These are phyloP conservation scores for Eulacestoma nigropectus DNA, from an alignment of 2,113 vertebrate species.

Conservation along the genomic window DNA sequence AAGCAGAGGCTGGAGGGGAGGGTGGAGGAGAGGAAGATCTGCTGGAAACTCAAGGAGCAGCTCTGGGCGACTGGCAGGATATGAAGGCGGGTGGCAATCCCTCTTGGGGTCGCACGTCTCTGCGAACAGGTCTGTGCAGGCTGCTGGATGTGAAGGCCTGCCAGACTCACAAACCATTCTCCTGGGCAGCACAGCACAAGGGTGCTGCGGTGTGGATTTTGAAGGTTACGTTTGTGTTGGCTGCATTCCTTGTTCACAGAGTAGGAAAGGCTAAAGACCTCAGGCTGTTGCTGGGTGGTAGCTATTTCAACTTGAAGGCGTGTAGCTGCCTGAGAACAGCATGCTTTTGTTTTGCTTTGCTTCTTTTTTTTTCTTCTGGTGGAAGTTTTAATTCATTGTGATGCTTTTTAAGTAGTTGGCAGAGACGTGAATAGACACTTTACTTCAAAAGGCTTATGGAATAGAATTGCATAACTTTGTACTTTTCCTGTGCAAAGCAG, in stretches of 20 bases:
- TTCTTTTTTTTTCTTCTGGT: neutral
- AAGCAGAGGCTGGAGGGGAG: neutral
- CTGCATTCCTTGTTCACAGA: neutral
- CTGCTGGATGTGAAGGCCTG: neutral
- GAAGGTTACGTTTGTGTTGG: slow-evolving; percentile 49
- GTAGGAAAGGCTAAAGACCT: slow-evolving; percentile 34
- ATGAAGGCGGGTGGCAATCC: neutral
- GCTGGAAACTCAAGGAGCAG: neutral
- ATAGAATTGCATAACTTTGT: slow-evolving; percentile 39
- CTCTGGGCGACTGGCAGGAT: neutral
- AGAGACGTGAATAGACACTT: neutral
- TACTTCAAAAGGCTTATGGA: neutral
- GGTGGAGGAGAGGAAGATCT: neutral
- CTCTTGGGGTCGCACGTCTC: neutral
- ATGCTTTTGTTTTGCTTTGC: slow-evolving; percentile 34
- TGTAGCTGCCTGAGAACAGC: slow-evolving; percentile 38
- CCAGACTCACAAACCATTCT: slow-evolving; percentile 7
- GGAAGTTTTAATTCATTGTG: slow-evolving; percentile 45
- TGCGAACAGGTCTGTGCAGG: slow-evolving; percentile 19
- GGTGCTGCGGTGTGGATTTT: neutral
- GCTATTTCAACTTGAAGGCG: slow-evolving; percentile 48
- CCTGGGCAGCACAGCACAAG: neutral
- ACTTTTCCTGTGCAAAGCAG: slow-evolving; percentile 34
- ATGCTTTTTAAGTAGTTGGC: slow-evolving; percentile 51
- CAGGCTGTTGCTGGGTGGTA: slow-evolving; percentile 47